These are phyloP conservation scores for Argyrosomus japonicus DNA, from an alignment of 2,113 vertebrate genomes.

Conservation along the genomic window DNA sequence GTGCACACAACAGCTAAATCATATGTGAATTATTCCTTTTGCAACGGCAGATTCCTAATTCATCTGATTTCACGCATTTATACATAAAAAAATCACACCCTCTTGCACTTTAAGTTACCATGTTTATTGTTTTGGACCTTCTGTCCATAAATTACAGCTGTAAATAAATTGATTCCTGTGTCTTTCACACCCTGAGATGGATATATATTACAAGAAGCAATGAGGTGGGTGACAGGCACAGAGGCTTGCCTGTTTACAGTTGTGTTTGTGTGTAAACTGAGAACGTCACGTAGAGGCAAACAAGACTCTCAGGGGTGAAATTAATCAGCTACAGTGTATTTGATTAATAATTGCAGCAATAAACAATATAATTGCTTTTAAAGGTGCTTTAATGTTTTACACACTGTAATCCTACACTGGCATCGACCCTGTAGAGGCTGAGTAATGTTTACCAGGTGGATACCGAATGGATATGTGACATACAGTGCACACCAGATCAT, in stretches of 20 bases:
- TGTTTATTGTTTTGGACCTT: not conserved
- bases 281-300: slow-evolving; percentile 6
- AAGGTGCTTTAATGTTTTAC: slow-evolving; percentile 4
- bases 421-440: not conserved
- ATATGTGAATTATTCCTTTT: not conserved
- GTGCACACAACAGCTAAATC: slow-evolving; percentile 10
- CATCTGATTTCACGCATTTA: not conserved
- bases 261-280: slow-evolving; percentile 1
- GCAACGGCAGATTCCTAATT: not conserved
- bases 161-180: slow-evolving; percentile 32
- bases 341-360: slow-evolving; percentile 21
- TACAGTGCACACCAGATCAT: not conserved
- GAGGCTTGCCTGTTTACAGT: not conserved
- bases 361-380: slow-evolving; percentile 12
- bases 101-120: not conserved
- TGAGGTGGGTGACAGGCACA: not conserved
- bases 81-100: not conserved
- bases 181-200: slow-evolving; percentile 10
- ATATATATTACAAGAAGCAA: slow-evolving; percentile 24
- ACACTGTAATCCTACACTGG: slow-evolving; percentile 9
- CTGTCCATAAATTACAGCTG: slow-evolving; percentile 39
- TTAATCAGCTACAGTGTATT: slow-evolving; percentile 3
- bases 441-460: slow-evolving; percentile 25
- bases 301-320: slow-evolving; percentile 29
- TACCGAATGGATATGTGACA: slow-evolving; percentile 9